Evolutionary conservation across 2,888 invertebrate genomes (phyloP).

Genomic region (Mermis nigrescens): DNA sequence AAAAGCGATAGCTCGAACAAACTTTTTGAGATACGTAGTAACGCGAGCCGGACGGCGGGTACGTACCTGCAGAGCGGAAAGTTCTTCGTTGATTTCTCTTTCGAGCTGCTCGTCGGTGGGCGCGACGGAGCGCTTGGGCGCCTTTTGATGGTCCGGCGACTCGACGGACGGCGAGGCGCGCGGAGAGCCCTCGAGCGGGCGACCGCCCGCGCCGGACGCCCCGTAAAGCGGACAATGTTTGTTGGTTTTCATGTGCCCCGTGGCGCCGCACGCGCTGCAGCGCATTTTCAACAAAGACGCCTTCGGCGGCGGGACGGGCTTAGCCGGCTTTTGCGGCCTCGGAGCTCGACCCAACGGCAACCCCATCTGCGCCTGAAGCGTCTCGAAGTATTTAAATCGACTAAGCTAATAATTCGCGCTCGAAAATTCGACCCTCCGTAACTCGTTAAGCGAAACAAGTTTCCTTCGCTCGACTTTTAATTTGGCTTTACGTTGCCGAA

Average conservation of each 20-base stretch:
- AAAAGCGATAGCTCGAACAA: too few species aligned
- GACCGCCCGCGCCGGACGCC: not conserved
- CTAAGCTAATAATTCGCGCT: too few species aligned
- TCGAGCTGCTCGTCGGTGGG: conserved; percentile 53
- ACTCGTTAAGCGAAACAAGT: too few species aligned
- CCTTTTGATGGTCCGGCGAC: not conserved
- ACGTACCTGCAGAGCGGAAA: too few species aligned
- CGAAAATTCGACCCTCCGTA: too few species aligned
- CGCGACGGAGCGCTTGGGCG: conserved; percentile 23
- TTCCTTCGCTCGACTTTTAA: too few species aligned
- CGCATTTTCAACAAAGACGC: conserved; percentile 42
- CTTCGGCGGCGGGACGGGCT: conserved; percentile 5
- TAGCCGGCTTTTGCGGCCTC: not conserved
- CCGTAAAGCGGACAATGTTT: conserved; percentile 89
- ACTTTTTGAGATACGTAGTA: too few species aligned
- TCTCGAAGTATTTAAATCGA: too few species aligned
- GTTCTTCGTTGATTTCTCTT: conserved; percentile 45
- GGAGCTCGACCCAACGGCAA: not conserved
- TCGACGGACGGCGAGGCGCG: too few species aligned
- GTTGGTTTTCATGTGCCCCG: conserved; percentile 66
- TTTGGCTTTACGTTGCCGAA: too few species aligned
- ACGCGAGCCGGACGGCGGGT: too few species aligned
- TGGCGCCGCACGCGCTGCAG: conserved; percentile 83
- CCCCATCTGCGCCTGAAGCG: not conserved
- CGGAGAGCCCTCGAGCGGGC: too few species aligned